phyloP scores from a whole-genome alignment of 92 coral and sea anemone genomes.

The Porites divaricata region DNA sequence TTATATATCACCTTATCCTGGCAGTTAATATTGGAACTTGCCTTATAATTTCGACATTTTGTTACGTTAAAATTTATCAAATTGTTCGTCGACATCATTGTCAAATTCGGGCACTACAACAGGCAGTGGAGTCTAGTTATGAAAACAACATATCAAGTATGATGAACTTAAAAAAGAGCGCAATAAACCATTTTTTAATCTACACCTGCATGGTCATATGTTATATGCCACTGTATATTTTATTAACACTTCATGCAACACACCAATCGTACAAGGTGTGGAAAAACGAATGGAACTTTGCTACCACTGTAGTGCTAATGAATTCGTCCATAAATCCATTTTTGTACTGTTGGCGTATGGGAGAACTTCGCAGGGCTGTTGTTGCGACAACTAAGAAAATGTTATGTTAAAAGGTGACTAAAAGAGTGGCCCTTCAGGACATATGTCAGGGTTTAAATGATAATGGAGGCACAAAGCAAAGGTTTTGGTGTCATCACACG shows the following conservation, averaged over 20 bases:
- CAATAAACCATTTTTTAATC: conserved; percentile 17
- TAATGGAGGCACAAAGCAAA: no score
- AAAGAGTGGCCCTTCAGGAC: no score
- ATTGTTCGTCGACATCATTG: conserved; percentile 26
- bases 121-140: background rate
- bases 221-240: conserved; percentile 12
- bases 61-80: conserved; percentile 19
- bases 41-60: conserved; percentile 6
- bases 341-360: conserved; percentile 29
- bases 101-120: background rate
- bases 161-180: background rate
- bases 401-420: background rate
- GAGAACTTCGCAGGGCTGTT: conserved; percentile 23
- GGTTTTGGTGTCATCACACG: no score
- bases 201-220: conserved; percentile 10
- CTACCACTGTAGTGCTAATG: conserved; percentile 6
- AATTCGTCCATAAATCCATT: conserved; percentile 40
- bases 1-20: background rate
- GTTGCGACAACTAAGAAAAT: background rate
- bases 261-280: background rate
- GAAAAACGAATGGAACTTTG: conserved; percentile 20
- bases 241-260: background rate
- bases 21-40: conserved; percentile 14
- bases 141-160: background rate
- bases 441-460: no score